A percentile compares a stretch with the other conserved stretches of the same genome.
Evolutionary conservation across 2,888 invertebrate species (phyloP).

Genomic region (Charanyca ferruginea): DNA sequence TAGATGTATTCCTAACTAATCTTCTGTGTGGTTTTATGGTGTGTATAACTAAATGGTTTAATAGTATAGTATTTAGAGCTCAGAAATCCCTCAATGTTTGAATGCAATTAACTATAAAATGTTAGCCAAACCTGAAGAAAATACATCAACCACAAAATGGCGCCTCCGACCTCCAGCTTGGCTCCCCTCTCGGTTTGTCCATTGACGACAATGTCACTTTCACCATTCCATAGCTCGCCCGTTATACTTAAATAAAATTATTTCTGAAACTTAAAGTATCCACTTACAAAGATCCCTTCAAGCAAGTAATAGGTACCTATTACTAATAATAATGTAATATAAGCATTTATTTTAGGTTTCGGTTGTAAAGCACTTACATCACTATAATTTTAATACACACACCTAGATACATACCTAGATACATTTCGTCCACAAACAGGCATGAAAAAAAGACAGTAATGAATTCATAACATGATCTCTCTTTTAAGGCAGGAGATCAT

Average conservation of each 20-base stretch:
- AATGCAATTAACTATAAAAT: constrained; percentile 17
- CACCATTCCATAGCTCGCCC: constrained; percentile 26
- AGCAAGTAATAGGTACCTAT: not conserved
- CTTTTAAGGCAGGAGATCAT: constrained; percentile 7
- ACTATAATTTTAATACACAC: too few relatives aligned
- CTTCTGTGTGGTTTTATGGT: constrained; percentile 35
- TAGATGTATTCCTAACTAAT: constrained; percentile 45
- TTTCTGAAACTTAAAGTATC: not conserved
- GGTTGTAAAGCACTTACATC: too few relatives aligned
- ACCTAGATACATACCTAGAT: not conserved
- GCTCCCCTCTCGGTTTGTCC: constrained; percentile 70
- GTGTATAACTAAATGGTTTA: constrained; percentile 12
- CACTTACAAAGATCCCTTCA: not conserved
- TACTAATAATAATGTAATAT: not conserved
- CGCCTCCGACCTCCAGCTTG: constrained; percentile 70
- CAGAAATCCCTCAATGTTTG: constrained; percentile 10
- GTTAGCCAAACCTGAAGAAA: constrained; percentile 27
- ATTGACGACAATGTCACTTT: constrained; percentile 66
- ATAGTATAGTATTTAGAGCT: constrained; percentile 18
- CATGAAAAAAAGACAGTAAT: not conserved
- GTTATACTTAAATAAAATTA: constrained; percentile 6
- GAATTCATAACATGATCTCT: not conserved
- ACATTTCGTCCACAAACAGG: not conserved
- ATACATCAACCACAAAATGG: constrained; percentile 69
- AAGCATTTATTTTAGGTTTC: not conserved